These are phyloP conservation scores for Micromys minutus DNA, from an alignment of 2,113 vertebrate species.

Conservation along the genomic window DNA sequence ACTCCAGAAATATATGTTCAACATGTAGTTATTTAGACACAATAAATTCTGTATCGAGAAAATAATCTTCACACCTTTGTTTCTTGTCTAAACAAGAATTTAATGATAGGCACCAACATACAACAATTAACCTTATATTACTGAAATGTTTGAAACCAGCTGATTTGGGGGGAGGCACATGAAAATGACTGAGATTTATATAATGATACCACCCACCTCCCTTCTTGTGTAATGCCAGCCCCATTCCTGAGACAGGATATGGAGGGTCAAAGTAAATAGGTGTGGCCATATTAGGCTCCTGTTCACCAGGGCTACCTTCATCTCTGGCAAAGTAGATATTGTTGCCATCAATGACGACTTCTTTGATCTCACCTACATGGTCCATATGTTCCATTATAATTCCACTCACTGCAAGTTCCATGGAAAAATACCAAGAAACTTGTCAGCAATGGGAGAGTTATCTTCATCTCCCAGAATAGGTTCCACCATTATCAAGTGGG, in stretches of 20 bases:
- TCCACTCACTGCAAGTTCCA: background rate
- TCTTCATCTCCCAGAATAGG: background rate
- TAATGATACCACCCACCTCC: background rate
- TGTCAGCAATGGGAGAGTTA: background rate
- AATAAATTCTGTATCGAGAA: background rate
- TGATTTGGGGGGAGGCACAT: background rate
- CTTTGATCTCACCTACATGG: background rate
- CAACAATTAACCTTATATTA: background rate
- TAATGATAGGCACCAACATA: background rate
- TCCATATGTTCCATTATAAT: background rate
- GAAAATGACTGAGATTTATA: background rate
- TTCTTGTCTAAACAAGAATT: slow-evolving; percentile 27
- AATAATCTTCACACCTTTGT: background rate
- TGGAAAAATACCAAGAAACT: background rate
- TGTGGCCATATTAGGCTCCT: background rate
- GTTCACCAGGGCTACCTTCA: background rate
- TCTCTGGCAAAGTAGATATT: background rate
- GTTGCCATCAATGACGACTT: background rate
- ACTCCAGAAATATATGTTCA: background rate
- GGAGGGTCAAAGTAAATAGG: background rate
- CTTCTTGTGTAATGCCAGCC: background rate
- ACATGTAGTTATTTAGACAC: background rate
- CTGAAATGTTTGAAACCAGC: slow-evolving; percentile 16
- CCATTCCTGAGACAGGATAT: background rate
- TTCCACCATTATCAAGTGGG: too few species aligned